phyloP scores from a whole-genome alignment of 1,140 invertebrate species.

The Arion vulgaris region DNA sequence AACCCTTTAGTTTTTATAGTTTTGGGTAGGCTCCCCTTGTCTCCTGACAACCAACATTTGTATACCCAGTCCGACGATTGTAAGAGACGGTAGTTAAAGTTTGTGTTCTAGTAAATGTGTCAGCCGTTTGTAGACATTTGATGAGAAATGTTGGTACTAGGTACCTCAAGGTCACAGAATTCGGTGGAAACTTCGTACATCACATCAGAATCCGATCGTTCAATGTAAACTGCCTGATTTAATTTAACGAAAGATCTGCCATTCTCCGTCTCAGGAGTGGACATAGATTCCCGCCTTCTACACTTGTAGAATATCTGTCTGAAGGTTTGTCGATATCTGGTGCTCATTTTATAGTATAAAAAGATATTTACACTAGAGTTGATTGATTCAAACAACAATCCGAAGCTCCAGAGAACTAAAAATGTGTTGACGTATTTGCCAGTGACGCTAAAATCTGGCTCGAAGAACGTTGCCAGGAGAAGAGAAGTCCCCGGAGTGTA shows the following conservation, averaged over 20 bases:
- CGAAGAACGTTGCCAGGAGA: neutral
- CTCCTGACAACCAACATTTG: too few relatives aligned
- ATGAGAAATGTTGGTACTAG: neutral
- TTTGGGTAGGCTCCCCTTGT: too few relatives aligned
- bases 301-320: neutral
- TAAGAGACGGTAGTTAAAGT: too few relatives aligned
- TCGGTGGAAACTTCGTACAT: constrained; percentile 4
- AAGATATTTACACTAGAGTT: constrained; percentile 20
- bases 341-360: constrained; percentile 22
- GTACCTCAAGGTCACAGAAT: neutral
- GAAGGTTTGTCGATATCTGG: neutral
- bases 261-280: neutral
- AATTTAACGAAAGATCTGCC: neutral
- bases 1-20: too few relatives aligned
- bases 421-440: constrained; percentile 14
- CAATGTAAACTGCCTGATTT: neutral
- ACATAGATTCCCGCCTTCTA: neutral
- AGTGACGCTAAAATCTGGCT: constrained; percentile 1
- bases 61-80: too few relatives aligned
- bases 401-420: neutral
- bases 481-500: neutral
- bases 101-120: too few relatives aligned
- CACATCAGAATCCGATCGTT: neutral
- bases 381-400: neutral
- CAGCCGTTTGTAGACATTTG: neutral